These are phyloP conservation scores for Meda fulgida DNA, from an alignment of 2,797 vertebrate genomes.

Conservation along the genomic window DNA sequence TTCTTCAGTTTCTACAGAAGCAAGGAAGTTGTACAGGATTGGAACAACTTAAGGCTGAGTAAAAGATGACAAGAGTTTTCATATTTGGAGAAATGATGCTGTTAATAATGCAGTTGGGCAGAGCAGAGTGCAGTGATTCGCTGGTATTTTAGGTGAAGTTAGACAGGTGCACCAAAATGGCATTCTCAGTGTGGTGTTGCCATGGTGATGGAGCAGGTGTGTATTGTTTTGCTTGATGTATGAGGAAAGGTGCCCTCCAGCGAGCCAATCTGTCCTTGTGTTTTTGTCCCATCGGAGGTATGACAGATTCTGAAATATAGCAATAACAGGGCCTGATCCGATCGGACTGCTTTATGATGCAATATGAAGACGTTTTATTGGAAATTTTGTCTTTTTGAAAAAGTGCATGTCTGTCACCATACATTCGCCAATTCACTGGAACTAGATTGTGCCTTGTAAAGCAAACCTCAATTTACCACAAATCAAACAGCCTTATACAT, in stretches of 20 bases:
- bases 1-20: neutral
- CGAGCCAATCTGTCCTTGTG: conserved; percentile 46
- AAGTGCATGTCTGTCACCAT: conserved; percentile 21
- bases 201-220: conserved; percentile 40
- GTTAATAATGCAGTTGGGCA: neutral
- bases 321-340: conserved; percentile 21
- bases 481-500: neutral
- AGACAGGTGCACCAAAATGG: conserved; percentile 25
- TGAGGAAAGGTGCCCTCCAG: conserved; percentile 42
- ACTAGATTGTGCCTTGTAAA: neutral
- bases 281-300: conserved; percentile 38
- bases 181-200: conserved; percentile 24
- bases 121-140: conserved; percentile 5
- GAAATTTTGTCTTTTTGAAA: conserved; percentile 22
- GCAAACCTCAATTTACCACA: neutral
- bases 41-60: neutral
- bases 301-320: conserved; percentile 37
- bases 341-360: conserved; percentile 21
- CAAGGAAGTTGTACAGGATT: neutral
- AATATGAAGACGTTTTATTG: conserved; percentile 14
- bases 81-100: neutral
- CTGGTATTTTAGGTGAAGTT: conserved; percentile 31
- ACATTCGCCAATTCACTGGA: neutral
- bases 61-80: neutral
- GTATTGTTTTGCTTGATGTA: conserved; percentile 48